phyloP scores from a whole-genome alignment of 2,888 invertebrate genomes.

The Rhamphomyia laevipes region DNA sequence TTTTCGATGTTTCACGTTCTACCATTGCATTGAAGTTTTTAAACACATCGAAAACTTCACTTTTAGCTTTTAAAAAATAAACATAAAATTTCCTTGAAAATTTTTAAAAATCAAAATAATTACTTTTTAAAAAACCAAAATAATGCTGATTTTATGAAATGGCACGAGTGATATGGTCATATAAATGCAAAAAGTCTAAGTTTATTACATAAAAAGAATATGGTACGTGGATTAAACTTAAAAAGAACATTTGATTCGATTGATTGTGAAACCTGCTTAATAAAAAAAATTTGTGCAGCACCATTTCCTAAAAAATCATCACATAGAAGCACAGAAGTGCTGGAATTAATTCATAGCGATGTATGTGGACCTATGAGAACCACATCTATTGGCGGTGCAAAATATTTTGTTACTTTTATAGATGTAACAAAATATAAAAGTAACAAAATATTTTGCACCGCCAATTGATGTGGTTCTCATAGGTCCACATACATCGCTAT shows the following conservation, averaged over 20 bases:
- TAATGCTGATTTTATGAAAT: background rate
- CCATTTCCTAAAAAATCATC: conserved; percentile 6
- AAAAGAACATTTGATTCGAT: background rate
- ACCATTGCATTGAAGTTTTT: conserved; percentile 11
- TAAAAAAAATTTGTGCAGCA: conserved; percentile 4
- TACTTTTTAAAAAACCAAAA: background rate
- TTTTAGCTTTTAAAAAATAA: no score
- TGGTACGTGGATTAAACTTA: conserved; percentile 1
- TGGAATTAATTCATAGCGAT: conserved; percentile 9
- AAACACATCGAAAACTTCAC: conserved; percentile 9
- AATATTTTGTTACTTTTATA: conserved; percentile 7
- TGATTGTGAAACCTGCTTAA: conserved; percentile 2
- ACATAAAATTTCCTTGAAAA: no score
- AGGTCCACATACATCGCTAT: conserved; percentile 11
- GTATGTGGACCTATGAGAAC: conserved; percentile 8
- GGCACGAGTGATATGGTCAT: conserved; percentile 1
- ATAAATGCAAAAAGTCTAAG: conserved; percentile 1
- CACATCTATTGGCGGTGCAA: conserved; percentile 3
- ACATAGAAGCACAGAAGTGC: background rate
- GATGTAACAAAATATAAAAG: no score
- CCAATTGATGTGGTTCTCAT: conserved; percentile 1
- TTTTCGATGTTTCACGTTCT: conserved; percentile 12
- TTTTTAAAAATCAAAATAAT: no score
- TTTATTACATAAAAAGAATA: background rate
- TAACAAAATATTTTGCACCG: conserved; percentile 5